phyloP scores from a whole-genome alignment of 2,888 invertebrate species.

The Microdon myrmicae region DNA sequence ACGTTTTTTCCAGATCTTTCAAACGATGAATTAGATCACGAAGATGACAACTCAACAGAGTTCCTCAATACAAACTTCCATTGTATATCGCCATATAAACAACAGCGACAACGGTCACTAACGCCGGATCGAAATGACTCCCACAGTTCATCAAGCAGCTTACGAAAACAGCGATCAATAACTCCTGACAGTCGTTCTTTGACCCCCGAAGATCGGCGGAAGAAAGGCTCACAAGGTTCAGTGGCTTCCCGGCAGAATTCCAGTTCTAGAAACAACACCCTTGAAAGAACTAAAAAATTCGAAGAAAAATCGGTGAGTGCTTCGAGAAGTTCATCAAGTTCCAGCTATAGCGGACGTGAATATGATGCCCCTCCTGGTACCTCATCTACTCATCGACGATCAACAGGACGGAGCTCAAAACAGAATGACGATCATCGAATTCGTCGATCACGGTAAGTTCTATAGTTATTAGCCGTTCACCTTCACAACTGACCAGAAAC shows the following conservation, averaged over 20 bases:
- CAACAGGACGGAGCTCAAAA: conserved; percentile 60
- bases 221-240: conserved; percentile 61
- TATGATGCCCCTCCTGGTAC: conserved; percentile 32
- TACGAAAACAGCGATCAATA: conserved; percentile 64
- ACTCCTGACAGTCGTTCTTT: conserved; percentile 66
- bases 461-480: conserved; percentile 4
- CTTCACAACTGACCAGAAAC: background rate
- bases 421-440: conserved; percentile 65
- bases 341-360: conserved; percentile 64
- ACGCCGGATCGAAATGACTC: conserved; percentile 66
- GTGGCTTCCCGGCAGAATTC: conserved; percentile 64
- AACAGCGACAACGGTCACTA: conserved; percentile 64
- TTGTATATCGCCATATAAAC: conserved; percentile 61
- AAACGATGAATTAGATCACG: conserved; percentile 70
- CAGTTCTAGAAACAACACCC: conserved; percentile 63
- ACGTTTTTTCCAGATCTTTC: conserved; percentile 67
- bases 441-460: conserved; percentile 63
- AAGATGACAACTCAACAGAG: conserved; percentile 65
- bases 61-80: conserved; percentile 63
- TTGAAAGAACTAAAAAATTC: conserved; percentile 63
- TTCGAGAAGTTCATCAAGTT: conserved; percentile 66
- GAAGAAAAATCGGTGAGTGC: conserved; percentile 62
- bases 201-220: conserved; percentile 65
- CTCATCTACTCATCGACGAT: conserved; percentile 56
- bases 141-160: conserved; percentile 63